Evolutionary conservation across 2,113 vertebrate species (phyloP).

Genomic region (Helogale parvula): DNA sequence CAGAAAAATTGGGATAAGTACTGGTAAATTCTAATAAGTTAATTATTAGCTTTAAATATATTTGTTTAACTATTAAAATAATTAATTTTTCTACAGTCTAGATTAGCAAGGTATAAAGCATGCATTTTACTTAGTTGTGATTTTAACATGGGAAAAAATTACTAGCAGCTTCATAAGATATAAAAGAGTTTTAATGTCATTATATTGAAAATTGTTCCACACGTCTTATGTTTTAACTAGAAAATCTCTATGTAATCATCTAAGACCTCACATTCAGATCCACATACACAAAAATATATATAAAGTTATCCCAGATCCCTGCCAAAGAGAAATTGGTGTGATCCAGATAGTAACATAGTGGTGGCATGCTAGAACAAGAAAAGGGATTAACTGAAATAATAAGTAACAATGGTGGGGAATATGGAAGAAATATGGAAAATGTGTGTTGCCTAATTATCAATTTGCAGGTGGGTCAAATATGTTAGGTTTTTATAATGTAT

Average conservation of each 20-base stretch:
- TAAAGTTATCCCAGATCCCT: background rate
- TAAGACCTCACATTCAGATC: background rate
- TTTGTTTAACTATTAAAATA: background rate
- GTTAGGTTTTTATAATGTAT: background rate
- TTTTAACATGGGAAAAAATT: background rate
- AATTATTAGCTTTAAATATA: background rate
- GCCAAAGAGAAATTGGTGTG: background rate
- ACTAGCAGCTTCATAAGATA: background rate
- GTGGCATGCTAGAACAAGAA: background rate
- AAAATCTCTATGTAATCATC: background rate
- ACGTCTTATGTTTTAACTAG: background rate
- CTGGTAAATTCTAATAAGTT: background rate
- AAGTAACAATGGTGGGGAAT: fast-evolving
- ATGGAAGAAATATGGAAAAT: background rate
- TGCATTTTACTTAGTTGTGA: background rate
- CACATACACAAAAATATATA: background rate
- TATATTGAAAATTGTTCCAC: background rate
- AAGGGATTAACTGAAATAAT: background rate
- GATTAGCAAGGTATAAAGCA: background rate
- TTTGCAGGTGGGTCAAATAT: background rate
- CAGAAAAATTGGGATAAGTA: background rate
- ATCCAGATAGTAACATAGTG: background rate
- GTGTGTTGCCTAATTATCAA: background rate
- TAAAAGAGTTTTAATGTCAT: background rate
- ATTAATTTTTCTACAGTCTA: background rate